A percentile compares a stretch with the other conserved stretches of the same genome.
Evolutionary conservation across 1,140 invertebrate species (phyloP).

Genomic region (Cyrtorhinus lividipennis): DNA sequence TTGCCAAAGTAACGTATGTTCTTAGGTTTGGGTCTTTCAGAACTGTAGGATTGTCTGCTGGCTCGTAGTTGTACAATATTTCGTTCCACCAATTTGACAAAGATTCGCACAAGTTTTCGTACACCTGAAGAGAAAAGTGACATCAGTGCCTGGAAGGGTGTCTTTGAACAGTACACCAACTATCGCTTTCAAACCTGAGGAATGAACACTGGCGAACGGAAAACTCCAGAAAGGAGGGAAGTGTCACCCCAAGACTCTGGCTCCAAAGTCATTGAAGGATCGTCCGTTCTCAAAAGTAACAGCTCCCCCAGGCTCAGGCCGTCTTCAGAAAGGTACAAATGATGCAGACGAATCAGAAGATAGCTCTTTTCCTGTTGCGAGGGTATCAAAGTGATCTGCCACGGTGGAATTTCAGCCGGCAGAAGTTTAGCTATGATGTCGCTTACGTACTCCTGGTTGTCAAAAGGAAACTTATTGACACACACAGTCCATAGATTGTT

Average conservation of each 20-base stretch:
- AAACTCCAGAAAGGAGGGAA: constrained; percentile 15
- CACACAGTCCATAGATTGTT: no score
- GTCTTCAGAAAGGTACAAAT: constrained; percentile 52
- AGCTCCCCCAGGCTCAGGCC: constrained; percentile 56
- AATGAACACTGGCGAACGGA: constrained; percentile 41
- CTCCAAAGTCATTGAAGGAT: constrained; percentile 18
- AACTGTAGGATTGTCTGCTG: constrained; percentile 49
- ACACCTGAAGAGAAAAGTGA: constrained; percentile 32
- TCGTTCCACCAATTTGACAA: constrained; percentile 63
- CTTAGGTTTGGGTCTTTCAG: constrained; percentile 40
- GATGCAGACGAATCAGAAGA: constrained; percentile 58
- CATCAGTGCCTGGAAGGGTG: not conserved
- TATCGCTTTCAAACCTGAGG: constrained; percentile 31
- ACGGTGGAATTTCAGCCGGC: constrained; percentile 48
- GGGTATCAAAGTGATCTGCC: constrained; percentile 64
- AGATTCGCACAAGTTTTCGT: constrained; percentile 46
- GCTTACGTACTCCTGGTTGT: constrained; percentile 61
- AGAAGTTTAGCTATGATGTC: constrained; percentile 63
- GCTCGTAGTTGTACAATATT: constrained; percentile 60
- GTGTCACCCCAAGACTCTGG: constrained; percentile 12
- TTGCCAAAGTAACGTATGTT: constrained; percentile 39
- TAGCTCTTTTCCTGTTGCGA: constrained; percentile 45
- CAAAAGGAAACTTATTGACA: no score
- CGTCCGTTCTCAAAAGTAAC: constrained; percentile 42
- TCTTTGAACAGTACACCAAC: not conserved